Base-by-base conservation (phyloP, 1,140 invertebrate species). In the Anastrepha ludens region DNA sequence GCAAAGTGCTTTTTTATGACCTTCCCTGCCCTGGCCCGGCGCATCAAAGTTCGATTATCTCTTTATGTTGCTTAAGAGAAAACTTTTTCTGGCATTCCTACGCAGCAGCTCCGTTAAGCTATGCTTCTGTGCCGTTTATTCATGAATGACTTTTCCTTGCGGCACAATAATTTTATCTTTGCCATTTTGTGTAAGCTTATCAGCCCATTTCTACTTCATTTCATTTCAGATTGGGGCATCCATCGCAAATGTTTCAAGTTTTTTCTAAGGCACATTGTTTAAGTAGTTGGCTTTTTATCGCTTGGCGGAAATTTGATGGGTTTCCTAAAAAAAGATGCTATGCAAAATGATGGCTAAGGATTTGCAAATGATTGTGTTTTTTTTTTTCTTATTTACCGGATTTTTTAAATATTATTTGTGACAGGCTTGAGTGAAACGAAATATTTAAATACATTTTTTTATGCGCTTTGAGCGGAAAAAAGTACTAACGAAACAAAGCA, bases 151-250 rank as follows among this genome's bases (percentile, higher is more conserved):
- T 8, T 65, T 65, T 39, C 64, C 39, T 67, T 67, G 65, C 29
- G 9, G 9, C 29, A 11, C 7, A 29, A 29, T 29, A 67, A 67
- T 67, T 67, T 67, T 67, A 41, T 67, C 65, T 67, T 4, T 67
- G 29, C 29, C 65, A 67, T 67, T 67, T 67, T 67, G 13, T 67
- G 29, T 39, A 39, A 20, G 65, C 39, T 67, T 67, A 67, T 67
- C 65, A 20, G 65, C 39, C 65, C 65, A 67, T 67, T 67, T 67
- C 65, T 67, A 67, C 65, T 67, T 67, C 65, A 67, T 67, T 67
- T 67, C 65, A 67, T 67, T 67, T 41, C 29, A 13, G 29, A 29
- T 67, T 67, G 39, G 29, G 8, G 29, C 39, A 29, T 29, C 29
- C 29, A 29, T 0, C 1, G 29, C 29, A 29, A 29, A 29, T 29